Percentiles rank a stretch among this genome's conserved stretches.
Evolutionary conservation across 2,113 vertebrate species (phyloP).

Genomic region (Cromileptes altivelis): DNA sequence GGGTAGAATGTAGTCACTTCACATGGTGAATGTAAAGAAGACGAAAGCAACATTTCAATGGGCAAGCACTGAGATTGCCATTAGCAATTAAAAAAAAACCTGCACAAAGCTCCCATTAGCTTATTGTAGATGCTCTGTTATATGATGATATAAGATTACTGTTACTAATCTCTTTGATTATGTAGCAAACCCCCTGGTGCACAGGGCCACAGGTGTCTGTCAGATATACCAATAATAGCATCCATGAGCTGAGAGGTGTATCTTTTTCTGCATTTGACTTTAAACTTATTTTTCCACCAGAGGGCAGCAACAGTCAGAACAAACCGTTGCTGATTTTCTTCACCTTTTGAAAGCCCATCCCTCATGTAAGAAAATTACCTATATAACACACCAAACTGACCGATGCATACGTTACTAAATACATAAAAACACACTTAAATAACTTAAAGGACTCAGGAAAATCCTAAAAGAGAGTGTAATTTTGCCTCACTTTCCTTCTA

Average conservation of each 20-base stretch:
- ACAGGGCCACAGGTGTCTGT: neutral
- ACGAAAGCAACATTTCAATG: slow-evolving; percentile 12
- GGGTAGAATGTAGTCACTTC: neutral
- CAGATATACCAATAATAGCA: neutral
- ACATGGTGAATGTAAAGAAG: neutral
- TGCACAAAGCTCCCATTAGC: neutral
- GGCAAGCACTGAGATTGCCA: slow-evolving; percentile 15
- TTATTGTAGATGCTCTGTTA: neutral
- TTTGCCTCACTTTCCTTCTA: neutral
- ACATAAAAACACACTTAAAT: neutral
- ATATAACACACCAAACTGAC: neutral
- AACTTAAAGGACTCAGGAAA: slow-evolving; percentile 4
- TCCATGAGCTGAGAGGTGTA: neutral
- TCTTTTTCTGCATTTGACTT: slow-evolving; percentile 1
- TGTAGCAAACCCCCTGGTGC: neutral
- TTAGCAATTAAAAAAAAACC: slow-evolving; percentile 28
- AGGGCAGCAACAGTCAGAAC: slow-evolving; percentile 75
- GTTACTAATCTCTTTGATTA: slow-evolving; percentile 18
- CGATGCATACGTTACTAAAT: neutral
- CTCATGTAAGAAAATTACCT: neutral
- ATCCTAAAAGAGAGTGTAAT: neutral
- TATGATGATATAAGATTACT: slow-evolving; percentile 6
- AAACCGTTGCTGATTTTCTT: slow-evolving; percentile 1
- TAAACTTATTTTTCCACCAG: slow-evolving; percentile 62
- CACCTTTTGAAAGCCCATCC: neutral